phyloP scores from a whole-genome alignment of 2,113 vertebrate species.

The Delphinus delphis region DNA sequence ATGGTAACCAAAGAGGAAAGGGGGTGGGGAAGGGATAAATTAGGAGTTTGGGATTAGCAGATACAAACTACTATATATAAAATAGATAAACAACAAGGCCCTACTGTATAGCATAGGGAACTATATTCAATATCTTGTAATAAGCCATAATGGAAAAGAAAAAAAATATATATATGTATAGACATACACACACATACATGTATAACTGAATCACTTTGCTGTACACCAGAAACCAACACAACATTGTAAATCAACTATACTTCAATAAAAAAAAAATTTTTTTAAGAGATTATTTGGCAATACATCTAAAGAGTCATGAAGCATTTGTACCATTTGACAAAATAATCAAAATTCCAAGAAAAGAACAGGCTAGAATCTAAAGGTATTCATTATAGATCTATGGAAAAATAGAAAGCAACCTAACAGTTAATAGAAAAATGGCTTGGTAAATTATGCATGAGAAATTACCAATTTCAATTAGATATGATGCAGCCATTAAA shows the following conservation, averaged over 20 bases:
- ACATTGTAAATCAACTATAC: too few species aligned
- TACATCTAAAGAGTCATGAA: neutral
- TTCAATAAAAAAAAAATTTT: neutral
- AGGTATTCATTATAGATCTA: neutral
- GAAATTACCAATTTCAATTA: neutral
- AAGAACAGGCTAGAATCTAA: neutral
- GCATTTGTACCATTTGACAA: neutral
- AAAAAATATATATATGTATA: too few species aligned
- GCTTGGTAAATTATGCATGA: neutral
- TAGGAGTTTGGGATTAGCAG: neutral
- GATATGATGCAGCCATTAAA: neutral
- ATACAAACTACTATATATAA: neutral
- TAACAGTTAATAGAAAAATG: neutral
- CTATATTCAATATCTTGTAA: neutral
- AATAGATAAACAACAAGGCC: neutral
- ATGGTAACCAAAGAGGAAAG: neutral
- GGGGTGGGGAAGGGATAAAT: neutral
- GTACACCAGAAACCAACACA: too few species aligned
- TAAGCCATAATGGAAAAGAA: neutral
- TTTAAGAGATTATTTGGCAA: neutral
- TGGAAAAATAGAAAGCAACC: neutral
- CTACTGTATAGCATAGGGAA: neutral
- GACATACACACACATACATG: too few species aligned
- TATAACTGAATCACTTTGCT: too few species aligned
- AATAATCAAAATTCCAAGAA: conserved; percentile 9